A percentile compares a stretch with the other conserved stretches of the same genome.
Conservation (phyloP, 1,140 invertebrate species). For the Nasonia longicornis region DNA sequence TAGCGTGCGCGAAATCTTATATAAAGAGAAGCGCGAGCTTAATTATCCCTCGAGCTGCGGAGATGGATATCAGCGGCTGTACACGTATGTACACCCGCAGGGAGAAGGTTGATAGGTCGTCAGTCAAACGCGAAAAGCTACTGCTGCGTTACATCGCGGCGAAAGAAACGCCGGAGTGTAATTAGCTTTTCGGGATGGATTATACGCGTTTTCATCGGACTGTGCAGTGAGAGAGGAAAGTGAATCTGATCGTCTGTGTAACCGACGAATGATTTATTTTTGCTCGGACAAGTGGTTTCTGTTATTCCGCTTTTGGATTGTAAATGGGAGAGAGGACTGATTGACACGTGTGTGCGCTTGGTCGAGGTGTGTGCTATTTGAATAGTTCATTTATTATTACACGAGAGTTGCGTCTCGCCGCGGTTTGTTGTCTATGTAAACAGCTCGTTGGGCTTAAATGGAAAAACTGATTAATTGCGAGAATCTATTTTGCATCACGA, state of each 20-base stretch:
- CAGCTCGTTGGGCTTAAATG: neutral
- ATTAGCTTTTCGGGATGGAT: conserved; percentile 22
- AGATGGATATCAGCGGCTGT: conserved; percentile 57
- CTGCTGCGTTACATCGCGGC: neutral
- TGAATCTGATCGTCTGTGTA: neutral
- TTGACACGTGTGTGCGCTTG: neutral
- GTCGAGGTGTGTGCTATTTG: neutral
- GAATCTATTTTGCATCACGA: too few relatives aligned
- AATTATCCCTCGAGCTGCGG: conserved; percentile 53
- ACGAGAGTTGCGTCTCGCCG: neutral
- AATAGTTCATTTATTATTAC: neutral
- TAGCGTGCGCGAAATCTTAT: conserved; percentile 18
- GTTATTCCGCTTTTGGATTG: neutral
- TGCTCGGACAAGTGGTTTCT: neutral
- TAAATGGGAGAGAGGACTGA: neutral
- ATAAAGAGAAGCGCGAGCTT: conserved; percentile 50
- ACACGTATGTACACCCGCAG: conserved; percentile 54
- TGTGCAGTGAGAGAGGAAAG: neutral
- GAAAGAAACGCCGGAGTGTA: neutral
- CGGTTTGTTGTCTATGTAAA: neutral
- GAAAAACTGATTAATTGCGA: neutral
- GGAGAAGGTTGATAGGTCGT: conserved; percentile 56
- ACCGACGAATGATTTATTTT: conserved; percentile 19
- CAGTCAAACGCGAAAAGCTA: conserved; percentile 54
- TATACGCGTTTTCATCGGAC: neutral